These are phyloP conservation scores for Gryon sp. DNA, from an alignment of 1,140 invertebrate species.

Conservation along the genomic window DNA sequence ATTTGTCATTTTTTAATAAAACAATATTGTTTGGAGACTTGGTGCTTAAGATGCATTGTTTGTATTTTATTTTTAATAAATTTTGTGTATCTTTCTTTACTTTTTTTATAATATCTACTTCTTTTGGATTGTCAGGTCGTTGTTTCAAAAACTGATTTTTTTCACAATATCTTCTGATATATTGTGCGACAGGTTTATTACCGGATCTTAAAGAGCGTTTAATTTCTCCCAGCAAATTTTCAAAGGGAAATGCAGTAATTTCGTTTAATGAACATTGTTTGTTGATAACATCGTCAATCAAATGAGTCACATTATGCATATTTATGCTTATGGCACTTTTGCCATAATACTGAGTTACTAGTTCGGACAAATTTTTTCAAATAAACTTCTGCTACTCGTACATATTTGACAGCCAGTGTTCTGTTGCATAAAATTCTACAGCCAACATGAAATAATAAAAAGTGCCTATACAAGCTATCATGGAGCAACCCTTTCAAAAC, in stretches of 20 bases:
- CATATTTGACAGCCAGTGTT: neutral
- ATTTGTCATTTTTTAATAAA: constrained; percentile 1
- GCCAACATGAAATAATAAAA: constrained; percentile 10
- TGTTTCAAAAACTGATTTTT: neutral
- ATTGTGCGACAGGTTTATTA: constrained; percentile 18
- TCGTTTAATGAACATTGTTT: constrained; percentile 3
- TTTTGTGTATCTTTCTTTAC: constrained; percentile 5
- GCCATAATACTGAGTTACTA: neutral
- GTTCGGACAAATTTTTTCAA: constrained; percentile 2
- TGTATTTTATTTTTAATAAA: constrained; percentile 16
- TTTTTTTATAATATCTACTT: constrained; percentile 6
- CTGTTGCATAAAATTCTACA: constrained; percentile 23
- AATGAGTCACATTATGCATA: constrained; percentile 21
- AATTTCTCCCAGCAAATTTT: constrained; percentile 21
- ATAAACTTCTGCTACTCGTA: constrained; percentile 6
- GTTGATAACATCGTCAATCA: constrained; percentile 17
- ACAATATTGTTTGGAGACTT: constrained; percentile 22
- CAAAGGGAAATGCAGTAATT: constrained; percentile 14
- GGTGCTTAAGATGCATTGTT: constrained; percentile 3
- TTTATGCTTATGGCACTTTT: constrained; percentile 4
- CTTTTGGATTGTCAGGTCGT: constrained; percentile 4
- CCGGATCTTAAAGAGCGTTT: constrained; percentile 7
- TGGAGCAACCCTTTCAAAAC: constrained; percentile 10
- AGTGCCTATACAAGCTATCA: constrained; percentile 10
- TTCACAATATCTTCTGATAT: constrained; percentile 1